Percentiles rank a stretch among this genome's conserved stretches.
Evolutionary conservation across 2,797 vertebrate species (phyloP).

Genomic region (Danio aesculapii): DNA sequence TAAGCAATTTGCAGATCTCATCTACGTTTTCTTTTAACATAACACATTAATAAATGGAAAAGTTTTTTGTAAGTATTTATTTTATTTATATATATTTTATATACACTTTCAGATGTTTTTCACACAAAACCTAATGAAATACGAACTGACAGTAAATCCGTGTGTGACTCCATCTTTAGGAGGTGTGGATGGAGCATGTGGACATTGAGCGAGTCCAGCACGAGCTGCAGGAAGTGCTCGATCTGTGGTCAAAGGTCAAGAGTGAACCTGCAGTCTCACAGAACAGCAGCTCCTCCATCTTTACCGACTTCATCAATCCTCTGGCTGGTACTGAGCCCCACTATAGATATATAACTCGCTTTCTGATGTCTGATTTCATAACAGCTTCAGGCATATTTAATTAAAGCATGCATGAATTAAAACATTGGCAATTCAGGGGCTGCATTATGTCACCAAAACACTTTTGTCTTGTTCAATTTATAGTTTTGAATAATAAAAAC

Average conservation of each 20-base stretch:
- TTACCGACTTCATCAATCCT: slow-evolving; percentile 84
- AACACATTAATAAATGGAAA: neutral
- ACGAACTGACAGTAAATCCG: neutral
- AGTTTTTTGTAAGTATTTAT: neutral
- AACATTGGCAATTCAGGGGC: neutral
- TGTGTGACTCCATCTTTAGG: slow-evolving; percentile 74
- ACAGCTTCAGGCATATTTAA: neutral
- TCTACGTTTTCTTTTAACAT: neutral
- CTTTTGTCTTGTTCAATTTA: neutral
- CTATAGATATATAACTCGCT: neutral
- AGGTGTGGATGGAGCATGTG: slow-evolving; percentile 93
- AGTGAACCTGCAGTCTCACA: slow-evolving; percentile 81
- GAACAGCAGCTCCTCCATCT: slow-evolving; percentile 68
- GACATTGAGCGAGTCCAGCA: slow-evolving; percentile 89
- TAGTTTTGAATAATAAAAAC: neutral
- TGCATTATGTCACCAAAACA: neutral
- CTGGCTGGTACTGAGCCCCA: slow-evolving; percentile 77
- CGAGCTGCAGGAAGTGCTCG: slow-evolving; percentile 86
- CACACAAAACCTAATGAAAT: neutral
- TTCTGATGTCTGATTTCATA: neutral
- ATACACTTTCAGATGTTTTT: neutral
- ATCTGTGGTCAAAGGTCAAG: slow-evolving; percentile 86
- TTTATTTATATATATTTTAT: neutral
- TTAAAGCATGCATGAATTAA: neutral
- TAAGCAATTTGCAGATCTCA: neutral